Conservation (phyloP, 2,888 invertebrate species). For the Tiphia femorata region DNA sequence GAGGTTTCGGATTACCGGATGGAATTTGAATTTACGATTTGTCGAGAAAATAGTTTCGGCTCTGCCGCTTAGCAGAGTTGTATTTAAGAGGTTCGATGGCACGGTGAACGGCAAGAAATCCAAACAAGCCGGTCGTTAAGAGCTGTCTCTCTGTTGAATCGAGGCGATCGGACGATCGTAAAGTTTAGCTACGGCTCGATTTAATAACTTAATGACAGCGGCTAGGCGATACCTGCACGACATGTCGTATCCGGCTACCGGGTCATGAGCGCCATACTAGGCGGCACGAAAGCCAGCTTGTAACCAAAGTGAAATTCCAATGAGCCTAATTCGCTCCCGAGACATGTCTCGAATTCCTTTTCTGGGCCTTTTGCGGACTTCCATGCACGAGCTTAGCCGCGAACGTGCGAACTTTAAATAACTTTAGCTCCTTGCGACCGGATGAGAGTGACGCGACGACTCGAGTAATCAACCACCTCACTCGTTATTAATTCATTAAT, state of each 20-base stretch:
- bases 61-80: too few species aligned
- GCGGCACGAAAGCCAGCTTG: constrained; percentile 55
- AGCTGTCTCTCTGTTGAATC: not conserved
- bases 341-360: constrained; percentile 47
- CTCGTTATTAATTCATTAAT: too few species aligned
- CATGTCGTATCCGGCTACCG: constrained; percentile 56
- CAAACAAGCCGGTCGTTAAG: not conserved
- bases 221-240: constrained; percentile 43
- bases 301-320: constrained; percentile 54
- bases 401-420: too few species aligned
- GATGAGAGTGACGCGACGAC: too few species aligned
- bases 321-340: constrained; percentile 51
- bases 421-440: too few species aligned
- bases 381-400: too few species aligned
- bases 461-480: too few species aligned
- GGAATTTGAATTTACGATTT: not conserved
- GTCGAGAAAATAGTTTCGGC: not conserved
- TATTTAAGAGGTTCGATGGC: too few species aligned
- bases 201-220: constrained; percentile 43
- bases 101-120: not conserved
- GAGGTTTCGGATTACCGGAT: not conserved
- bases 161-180: not conserved
- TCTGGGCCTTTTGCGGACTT: constrained; percentile 20
- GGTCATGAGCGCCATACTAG: constrained; percentile 55
- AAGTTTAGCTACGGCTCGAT: constrained; percentile 10